Evolutionary conservation across 2,797 vertebrate genomes (phyloP).

Genomic region (Vireo griseus): DNA sequence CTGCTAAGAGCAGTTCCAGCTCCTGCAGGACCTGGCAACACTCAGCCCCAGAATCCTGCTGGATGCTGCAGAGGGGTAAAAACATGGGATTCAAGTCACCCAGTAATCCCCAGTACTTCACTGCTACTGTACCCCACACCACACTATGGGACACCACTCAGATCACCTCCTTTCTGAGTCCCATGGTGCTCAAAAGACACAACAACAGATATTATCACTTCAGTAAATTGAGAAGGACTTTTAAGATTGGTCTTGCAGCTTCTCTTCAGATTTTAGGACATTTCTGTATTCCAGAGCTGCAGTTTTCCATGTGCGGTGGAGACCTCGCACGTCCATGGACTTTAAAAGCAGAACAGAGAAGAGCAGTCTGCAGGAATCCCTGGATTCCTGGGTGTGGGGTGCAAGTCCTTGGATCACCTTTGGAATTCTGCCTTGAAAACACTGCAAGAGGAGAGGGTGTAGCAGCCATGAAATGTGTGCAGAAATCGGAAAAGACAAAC

Average conservation of each 20-base stretch:
- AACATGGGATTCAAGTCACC: not conserved
- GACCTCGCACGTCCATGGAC: rapidly evolving
- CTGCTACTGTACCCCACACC: not conserved
- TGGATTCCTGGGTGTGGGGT: not conserved
- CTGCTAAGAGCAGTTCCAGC: not conserved
- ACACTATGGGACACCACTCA: not conserved
- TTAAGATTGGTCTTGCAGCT: not conserved
- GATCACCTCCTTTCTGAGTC: not conserved
- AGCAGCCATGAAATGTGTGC: rapidly evolving
- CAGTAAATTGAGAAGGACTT: not conserved
- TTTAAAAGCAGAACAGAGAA: not conserved
- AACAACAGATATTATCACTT: not conserved
- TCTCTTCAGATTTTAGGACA: not conserved
- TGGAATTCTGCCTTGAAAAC: not conserved
- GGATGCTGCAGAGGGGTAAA: not conserved
- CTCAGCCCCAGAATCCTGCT: not conserved
- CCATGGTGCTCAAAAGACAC: not conserved
- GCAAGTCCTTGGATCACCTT: rapidly evolving
- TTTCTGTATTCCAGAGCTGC: not conserved
- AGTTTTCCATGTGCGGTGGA: not conserved
- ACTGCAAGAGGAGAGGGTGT: not conserved
- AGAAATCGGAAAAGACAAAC: not conserved
- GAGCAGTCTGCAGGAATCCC: not conserved
- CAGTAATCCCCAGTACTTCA: not conserved
- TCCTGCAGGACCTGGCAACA: not conserved